Evolutionary conservation across 2,888 invertebrate species (phyloP), one percentile per base, ranked within the genome.

Genomic region (Zaprionus bogoriensis): DNA sequence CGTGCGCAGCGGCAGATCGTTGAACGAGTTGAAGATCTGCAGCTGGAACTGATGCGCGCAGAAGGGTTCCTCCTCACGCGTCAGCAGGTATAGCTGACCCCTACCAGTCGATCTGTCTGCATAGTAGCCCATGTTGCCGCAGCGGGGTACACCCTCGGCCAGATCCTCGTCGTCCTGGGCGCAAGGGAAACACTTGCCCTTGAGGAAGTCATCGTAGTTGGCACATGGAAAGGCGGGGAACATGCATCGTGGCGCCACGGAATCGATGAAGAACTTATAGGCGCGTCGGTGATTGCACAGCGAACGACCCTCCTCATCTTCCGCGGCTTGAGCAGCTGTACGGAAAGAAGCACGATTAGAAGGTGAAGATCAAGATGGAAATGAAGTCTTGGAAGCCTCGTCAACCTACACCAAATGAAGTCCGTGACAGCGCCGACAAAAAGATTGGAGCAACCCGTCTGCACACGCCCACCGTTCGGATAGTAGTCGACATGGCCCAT

Each of bases 101-200:
- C 96, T 92, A 0, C 96, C 97, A 3, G 94, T 93, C 0, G 96
- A 96, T 45, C 94, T 92, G 89, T 98, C 96, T 0, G 98, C 96
- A 90, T 97, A 97, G 91, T 97, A 98, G 0, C 98, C 98, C 97
- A 98, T 97, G 89, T 96, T 96, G 28, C 97, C 97, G 89, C 98
- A 98, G 0, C 93, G 92, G 1, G 92, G 91, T 20, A 93, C 92
- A 2, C 92, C 91, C 25, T 87, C 87, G 2, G 87, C 87, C 32
- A 88, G 68, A 36, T 88, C 90, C 60, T 89, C 87, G 47, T 88
- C 88, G 38, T 89, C 89, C 60, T 91, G 90, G 14, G 89, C 89
- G 88, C 96, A 96, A 0, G 94, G 94, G 87, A 96, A 95, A 87
- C 96, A 96, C 58, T 93, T 93, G 10, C 96, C 96, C 41, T 93